Percentiles rank a stretch among this genome's conserved stretches.
These are phyloP conservation scores for Blennius ocellaris DNA, from an alignment of 2,113 vertebrate genomes.

Conservation along the genomic window DNA sequence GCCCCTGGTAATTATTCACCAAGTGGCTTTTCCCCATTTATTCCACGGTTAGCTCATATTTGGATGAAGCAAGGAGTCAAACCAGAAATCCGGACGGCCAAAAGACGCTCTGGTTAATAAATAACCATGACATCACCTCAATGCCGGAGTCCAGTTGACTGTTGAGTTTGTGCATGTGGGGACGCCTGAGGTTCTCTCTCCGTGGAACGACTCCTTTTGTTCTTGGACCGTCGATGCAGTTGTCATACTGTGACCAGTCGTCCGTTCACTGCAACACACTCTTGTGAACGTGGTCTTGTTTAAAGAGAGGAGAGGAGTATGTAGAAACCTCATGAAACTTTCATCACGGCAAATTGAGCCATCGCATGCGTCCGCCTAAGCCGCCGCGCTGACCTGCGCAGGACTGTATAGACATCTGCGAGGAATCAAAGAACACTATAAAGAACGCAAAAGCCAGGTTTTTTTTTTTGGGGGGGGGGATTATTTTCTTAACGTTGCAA, in stretches of 20 bases:
- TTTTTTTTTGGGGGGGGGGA: neutral
- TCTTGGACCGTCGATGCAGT: neutral
- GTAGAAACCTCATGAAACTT: conserved; percentile 10
- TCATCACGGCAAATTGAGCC: conserved; percentile 8
- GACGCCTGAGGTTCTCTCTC: conserved; percentile 1
- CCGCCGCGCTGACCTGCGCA: neutral
- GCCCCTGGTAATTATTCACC: conserved; percentile 30
- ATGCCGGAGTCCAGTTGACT: neutral
- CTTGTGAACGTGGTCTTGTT: conserved; percentile 32
- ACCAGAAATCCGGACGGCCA: conserved; percentile 50
- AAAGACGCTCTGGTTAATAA: conserved; percentile 4
- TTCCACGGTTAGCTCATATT: conserved; percentile 57
- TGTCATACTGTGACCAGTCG: conserved; percentile 3
- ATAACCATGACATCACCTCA: conserved; percentile 53
- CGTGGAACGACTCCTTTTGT: neutral
- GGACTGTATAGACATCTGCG: conserved; percentile 5
- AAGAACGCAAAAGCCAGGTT: conserved; percentile 15
- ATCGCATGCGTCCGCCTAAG: neutral
- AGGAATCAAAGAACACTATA: neutral
- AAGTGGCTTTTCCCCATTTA: conserved; percentile 55
- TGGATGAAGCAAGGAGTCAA: conserved; percentile 46
- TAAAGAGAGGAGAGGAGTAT: conserved; percentile 14
- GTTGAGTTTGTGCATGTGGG: conserved; percentile 18
- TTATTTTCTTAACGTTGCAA: conserved; percentile 29
- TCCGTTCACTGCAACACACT: conserved; percentile 24